phyloP scores from a whole-genome alignment of 2,113 vertebrate genomes.

The Anolis carolinensis region DNA sequence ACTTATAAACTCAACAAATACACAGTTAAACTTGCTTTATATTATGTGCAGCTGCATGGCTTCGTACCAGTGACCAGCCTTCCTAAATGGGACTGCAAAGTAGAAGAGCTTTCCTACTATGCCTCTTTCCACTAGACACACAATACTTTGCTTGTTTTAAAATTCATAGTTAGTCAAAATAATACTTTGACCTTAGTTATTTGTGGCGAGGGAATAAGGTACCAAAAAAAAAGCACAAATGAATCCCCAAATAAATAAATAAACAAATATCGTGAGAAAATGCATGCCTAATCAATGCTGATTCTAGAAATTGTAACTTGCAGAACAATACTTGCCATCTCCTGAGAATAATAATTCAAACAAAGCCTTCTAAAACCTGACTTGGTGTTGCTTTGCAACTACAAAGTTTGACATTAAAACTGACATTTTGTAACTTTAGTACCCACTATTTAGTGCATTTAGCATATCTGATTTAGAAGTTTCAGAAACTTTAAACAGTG shows the following conservation, averaged over 20 bases:
- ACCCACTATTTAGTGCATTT: not conserved
- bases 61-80: slow-evolving; percentile 79
- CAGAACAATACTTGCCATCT: not conserved
- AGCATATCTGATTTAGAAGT: not conserved
- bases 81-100: slow-evolving; percentile 72
- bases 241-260: not conserved
- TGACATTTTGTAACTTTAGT: not conserved
- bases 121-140: slow-evolving; percentile 66
- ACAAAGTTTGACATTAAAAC: not conserved
- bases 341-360: not conserved
- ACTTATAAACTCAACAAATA: slow-evolving; percentile 83
- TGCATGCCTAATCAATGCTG: not conserved
- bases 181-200: slow-evolving; percentile 64
- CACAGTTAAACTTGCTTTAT: slow-evolving; percentile 81
- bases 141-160: slow-evolving; percentile 78
- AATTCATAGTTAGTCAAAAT: slow-evolving; percentile 64
- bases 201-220: slow-evolving; percentile 45
- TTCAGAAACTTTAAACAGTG: slow-evolving; percentile 1
- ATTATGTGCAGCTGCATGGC: slow-evolving; percentile 84
- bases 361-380: not conserved
- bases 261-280: slow-evolving; percentile 3
- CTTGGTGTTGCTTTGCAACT: not conserved
- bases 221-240: slow-evolving; percentile 27
- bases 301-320: slow-evolving; percentile 15
- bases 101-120: slow-evolving; percentile 62